A percentile compares a stretch with the other conserved stretches of the same genome.
Evolutionary conservation across 2,113 vertebrate genomes (phyloP).

Genomic region (Tringa solitaria): DNA sequence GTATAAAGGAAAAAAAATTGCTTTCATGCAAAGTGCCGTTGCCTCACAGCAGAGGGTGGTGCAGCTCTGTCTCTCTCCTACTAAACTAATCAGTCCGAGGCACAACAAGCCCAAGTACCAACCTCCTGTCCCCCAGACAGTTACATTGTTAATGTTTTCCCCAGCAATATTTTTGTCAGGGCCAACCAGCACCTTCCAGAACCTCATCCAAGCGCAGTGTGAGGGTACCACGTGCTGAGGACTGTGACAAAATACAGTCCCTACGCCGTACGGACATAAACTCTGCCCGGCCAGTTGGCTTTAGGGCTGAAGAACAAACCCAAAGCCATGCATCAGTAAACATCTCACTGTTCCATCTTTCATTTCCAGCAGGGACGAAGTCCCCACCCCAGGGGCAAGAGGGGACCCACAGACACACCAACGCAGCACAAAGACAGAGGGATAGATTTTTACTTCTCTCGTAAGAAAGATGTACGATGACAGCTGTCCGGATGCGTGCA

Average conservation of each 20-base stretch:
- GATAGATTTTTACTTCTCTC: slow-evolving; percentile 83
- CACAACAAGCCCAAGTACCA: not conserved
- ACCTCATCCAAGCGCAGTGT: not conserved
- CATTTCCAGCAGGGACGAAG: slow-evolving; percentile 47
- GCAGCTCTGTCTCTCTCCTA: not conserved
- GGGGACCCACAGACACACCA: slow-evolving; percentile 57
- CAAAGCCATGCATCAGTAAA: not conserved
- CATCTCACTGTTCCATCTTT: not conserved
- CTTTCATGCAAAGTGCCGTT: not conserved
- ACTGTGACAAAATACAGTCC: not conserved
- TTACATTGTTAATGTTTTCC: not conserved
- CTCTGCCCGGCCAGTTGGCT: not conserved
- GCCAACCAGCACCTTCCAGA: not conserved
- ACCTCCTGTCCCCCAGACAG: not conserved
- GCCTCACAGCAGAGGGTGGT: not conserved
- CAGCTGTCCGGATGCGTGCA: not conserved
- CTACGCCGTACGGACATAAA: too few species aligned
- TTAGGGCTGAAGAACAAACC: not conserved
- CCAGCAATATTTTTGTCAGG: not conserved
- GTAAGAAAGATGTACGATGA: slow-evolving; percentile 65
- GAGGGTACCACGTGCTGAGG: not conserved
- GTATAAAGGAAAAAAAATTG: not conserved
- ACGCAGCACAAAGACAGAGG: slow-evolving; percentile 74
- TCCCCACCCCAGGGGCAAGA: slow-evolving; percentile 60
- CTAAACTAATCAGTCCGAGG: not conserved